Evolutionary conservation across 2,113 vertebrate species (phyloP).

Genomic region (Tragulus kanchil): DNA sequence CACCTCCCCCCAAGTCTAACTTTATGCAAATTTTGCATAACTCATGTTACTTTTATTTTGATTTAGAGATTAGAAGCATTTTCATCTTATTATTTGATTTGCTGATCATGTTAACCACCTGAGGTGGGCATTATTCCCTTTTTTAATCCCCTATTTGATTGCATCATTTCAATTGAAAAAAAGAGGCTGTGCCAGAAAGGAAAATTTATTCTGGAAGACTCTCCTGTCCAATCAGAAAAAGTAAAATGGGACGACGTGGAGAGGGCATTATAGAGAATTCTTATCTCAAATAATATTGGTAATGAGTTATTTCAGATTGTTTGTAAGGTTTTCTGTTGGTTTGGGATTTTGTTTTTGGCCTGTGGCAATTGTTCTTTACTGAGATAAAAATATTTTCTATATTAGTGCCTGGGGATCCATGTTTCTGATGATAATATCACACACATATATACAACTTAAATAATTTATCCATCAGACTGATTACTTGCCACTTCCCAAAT

Average conservation of each 20-base stretch:
- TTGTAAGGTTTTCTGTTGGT: neutral
- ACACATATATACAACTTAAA: too few relatives aligned
- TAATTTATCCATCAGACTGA: too few relatives aligned
- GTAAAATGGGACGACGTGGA: neutral
- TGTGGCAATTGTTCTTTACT: neutral
- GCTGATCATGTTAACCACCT: neutral
- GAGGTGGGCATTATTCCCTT: neutral
- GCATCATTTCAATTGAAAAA: neutral
- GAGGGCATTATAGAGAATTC: neutral
- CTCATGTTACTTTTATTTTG: conserved; percentile 45
- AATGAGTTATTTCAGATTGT: neutral
- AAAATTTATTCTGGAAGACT: conserved; percentile 37
- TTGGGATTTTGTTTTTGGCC: neutral
- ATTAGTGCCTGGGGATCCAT: conserved; percentile 7
- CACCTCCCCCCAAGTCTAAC: neutral
- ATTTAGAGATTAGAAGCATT: conserved; percentile 27
- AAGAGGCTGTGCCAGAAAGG: neutral
- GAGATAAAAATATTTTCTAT: neutral
- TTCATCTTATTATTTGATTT: conserved; percentile 16
- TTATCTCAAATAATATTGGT: conserved; percentile 21
- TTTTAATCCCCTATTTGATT: too few relatives aligned
- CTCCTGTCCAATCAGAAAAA: neutral
- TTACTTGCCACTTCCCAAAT: neutral
- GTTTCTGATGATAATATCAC: too few relatives aligned
- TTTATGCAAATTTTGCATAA: neutral